Base-by-base conservation (phyloP, 2,113 vertebrate species). In the Corapipo altera region DNA sequence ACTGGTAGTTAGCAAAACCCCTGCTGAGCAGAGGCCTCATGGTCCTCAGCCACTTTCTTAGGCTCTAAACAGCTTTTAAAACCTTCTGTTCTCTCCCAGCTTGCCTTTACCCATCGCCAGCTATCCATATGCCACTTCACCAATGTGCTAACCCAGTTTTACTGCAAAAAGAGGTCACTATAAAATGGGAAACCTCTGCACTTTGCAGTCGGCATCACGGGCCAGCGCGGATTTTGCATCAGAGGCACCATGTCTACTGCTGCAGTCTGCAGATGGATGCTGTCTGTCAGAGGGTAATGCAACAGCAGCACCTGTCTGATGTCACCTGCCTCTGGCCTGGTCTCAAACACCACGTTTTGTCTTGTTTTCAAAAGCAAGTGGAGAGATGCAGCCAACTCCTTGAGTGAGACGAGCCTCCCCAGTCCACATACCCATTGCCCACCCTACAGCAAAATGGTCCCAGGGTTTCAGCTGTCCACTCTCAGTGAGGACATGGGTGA, bases 341-440 rank as follows among this genome's bases (percentile, higher is more conserved):
- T 15, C 44, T 54, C 23, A 75, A 89, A 48, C 7, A 7, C 8
- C 4, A 15, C 0, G 0, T 37, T 76, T 76, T 66, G 11, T 17
- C 11, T 11, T 15, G 0, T 37, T 72, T 90, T 46, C 65, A 72
- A 20, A 55, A 61, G 32, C 35, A 61, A 66, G n/a, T 26, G 9
- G 57, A 69, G 41, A 57, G 15, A 66, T 37, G 22, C 51, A 55
- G 46, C 7, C n/a, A 33, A 26, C 32, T 27, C 16, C 46, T 71
- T 0, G 0, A 75, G 18, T 8, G 35, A 58, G 26, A 59, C 0
- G 1, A 64, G 64, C 51, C 11, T 15, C 22, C 9, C 22, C 0
- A 1, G 22, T 28, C 17, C 1, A 0, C 4, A 15, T 8, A 9
- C 15, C 2, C 0, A 16, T 15, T 1, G 2, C 9, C 15, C 23